Conservation (phyloP, 1,140 invertebrate species). For the Cyrtorhinus lividipennis region DNA sequence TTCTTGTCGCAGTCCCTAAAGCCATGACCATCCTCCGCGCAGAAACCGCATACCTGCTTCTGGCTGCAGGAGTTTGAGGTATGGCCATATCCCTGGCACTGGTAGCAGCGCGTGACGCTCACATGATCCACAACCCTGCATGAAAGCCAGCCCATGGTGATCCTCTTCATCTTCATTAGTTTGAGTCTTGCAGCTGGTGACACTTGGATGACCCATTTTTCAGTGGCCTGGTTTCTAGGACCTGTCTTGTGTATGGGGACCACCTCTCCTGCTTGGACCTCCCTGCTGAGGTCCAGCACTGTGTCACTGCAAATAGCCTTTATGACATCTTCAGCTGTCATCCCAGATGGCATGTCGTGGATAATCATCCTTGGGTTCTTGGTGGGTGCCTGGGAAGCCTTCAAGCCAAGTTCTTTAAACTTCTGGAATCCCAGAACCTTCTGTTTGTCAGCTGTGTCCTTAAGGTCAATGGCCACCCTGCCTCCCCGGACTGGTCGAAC, state of each 20-base stretch:
- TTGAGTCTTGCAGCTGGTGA: background rate
- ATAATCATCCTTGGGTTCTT: background rate
- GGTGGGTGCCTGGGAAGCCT: background rate
- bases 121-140: background rate
- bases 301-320: background rate
- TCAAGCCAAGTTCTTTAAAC: background rate
- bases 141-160: background rate
- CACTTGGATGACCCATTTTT: background rate
- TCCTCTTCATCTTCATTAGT: background rate
- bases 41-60: background rate
- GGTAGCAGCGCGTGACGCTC: background rate
- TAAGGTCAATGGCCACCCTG: background rate
- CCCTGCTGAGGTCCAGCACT: background rate
- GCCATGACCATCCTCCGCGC: background rate
- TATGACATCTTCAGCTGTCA: background rate
- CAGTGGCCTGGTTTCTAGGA: background rate
- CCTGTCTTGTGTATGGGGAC: background rate
- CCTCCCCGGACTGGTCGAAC: background rate
- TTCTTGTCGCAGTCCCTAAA: background rate
- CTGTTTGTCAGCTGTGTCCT: background rate
- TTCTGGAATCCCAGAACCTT: background rate
- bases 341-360: background rate
- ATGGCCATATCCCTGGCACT: background rate
- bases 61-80: background rate
- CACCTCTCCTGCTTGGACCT: background rate